Base-by-base conservation (phyloP, 2,888 invertebrate genomes). In the Empis stercorea region DNA sequence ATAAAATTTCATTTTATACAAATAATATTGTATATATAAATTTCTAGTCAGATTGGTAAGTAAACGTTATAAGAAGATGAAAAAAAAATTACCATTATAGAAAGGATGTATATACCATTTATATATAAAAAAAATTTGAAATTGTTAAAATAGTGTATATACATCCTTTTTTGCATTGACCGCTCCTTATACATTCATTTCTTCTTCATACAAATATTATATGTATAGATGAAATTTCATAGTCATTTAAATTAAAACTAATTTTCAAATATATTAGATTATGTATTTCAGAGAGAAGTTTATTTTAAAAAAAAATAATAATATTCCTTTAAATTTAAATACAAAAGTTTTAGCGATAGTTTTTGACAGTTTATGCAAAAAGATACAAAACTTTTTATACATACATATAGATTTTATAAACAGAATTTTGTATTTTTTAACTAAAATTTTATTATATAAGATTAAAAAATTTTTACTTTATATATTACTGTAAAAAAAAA, bases 321-420 rank as follows among this genome's bases (percentile, higher is more conserved):
- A 6, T 27, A 27, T 27, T 27, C 23, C 23, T 27, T 27, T 27
- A 27, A 27, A 27, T 27, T 27, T 27, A 27, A 27, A 27, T 27
- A 27, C 9, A 27, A 52, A 50, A 52, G 48, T 45, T 52, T 51
- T 50, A 50, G 48, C 50, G 48, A 52, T 50, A 52, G 52, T 52
- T 52, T 52, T 52, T 52, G 52, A 52, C 52, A 52, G 52, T 52
- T 50, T 50, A 45, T 38, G 32, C 32, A 34, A 34, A n/a, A 34
- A 34, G n/a, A 34, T 34, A 13, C 32, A 34, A n/a, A 34, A n/a
- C n/a, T 34, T n/a, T 32, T n/a, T 13, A n/a, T 34, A 34, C 13
- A 34, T 34, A 34, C 2, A 34, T 34, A 34, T n/a, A 34, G 2
- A 32, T 34, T n/a, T 34, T 27, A 2, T 7, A 27, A 27, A 27